Conservation (phyloP, 2,113 vertebrate species). For the Ellobius talpinus region DNA sequence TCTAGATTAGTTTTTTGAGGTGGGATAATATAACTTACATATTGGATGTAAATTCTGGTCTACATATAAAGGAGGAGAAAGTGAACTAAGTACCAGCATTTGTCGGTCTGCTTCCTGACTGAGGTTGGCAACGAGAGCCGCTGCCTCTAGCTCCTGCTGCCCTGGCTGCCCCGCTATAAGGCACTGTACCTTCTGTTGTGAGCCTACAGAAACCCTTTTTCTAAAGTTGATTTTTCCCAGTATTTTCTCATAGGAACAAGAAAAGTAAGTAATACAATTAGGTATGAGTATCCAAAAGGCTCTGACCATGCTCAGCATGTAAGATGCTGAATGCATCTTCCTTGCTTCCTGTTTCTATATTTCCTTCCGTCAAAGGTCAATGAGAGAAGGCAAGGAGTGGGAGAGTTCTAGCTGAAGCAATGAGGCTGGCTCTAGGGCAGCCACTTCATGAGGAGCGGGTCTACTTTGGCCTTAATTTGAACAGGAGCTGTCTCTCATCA, state of each 20-base stretch:
- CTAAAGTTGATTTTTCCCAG: background rate
- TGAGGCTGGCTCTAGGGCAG: background rate
- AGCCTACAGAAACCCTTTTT: background rate
- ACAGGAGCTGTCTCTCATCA: background rate
- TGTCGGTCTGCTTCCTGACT: background rate
- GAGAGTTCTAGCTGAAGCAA: background rate
- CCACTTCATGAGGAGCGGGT: background rate
- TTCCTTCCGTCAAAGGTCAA: background rate
- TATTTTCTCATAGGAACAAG: background rate
- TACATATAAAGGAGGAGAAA: background rate
- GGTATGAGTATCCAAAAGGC: background rate
- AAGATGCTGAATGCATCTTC: background rate
- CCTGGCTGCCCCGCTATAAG: background rate
- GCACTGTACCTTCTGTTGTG: background rate
- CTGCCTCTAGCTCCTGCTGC: background rate
- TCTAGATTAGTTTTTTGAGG: background rate
- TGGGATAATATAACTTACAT: too few relatives aligned
- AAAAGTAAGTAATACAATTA: background rate
- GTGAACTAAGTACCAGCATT: background rate
- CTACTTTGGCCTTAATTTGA: conserved; percentile 21
- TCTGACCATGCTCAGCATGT: background rate
- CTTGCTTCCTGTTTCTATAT: background rate
- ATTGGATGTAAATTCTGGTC: background rate
- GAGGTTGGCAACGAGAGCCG: background rate
- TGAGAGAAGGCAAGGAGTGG: background rate